Evolutionary conservation across 2,888 invertebrate species (phyloP), one percentile per base, ranked within the genome.

Genomic region (Ctena decussata): DNA sequence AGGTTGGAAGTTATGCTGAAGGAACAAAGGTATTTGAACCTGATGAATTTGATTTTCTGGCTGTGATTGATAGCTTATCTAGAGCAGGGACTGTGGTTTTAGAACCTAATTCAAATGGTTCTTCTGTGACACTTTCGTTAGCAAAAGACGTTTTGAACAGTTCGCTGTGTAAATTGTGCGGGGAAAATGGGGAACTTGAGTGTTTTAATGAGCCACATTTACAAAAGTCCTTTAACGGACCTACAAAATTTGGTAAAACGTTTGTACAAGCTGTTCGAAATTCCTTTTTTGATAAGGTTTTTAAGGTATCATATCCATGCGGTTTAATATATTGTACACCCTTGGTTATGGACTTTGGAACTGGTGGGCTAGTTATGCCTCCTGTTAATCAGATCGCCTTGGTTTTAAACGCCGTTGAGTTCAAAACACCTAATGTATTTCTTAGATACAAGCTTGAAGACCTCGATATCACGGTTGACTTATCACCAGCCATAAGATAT

Each of bases 31-130:
- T 60, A 12, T 30, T 30, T 8, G 6, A 60, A 30, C 30, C 60
- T 30, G 60, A 60, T 60, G 60, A 60, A 21, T 60, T 60, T 60
- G 60, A 60, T 60, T 60, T 60, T 60, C 60, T 60, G 8, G 60
- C 60, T 60, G 60, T 60, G 8, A 21, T 60, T 60, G 30, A 60
- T 30, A 8, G 5, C 6, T 30, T 60, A 30, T 60, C 60, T 60
- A 8, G 8, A 60, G 27, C 5, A 30, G 60, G 18, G 30, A 30
- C 60, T 27, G 60, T 60, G 18, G 32, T 27, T 18, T 27, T 60
- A 11, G 60, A 60, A 30, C 6, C 5, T 24, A 60, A 8, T 18
- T 8, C 18, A 27, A 30, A 30, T 24, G 18, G 12, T 21, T 21
- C n/a, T 49, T 11, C 53, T 53, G 60, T 60, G 5, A 30, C 60